Evolutionary conservation across 2,797 vertebrate genomes (phyloP).

Genomic region (Hippocampus kuda): DNA sequence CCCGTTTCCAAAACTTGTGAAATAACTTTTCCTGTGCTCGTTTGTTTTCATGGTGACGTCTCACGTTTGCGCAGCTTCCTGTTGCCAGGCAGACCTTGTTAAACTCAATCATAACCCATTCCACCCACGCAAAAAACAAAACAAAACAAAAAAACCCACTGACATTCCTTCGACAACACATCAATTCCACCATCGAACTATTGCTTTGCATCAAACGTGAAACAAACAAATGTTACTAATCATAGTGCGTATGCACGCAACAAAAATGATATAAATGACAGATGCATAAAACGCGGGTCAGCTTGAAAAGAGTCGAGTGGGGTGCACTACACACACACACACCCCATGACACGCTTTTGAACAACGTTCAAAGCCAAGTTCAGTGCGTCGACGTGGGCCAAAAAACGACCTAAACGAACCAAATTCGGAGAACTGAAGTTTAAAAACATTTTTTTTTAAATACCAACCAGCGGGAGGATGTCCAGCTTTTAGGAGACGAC

Average conservation of each 20-base stretch:
- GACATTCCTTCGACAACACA: background rate
- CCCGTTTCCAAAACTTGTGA: too few species aligned
- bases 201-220: background rate
- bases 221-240: background rate
- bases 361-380: background rate
- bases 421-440: background rate
- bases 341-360: background rate
- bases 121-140: background rate
- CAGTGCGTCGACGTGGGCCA: conserved; percentile 1
- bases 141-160: too few species aligned
- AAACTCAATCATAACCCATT: background rate
- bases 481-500: conserved; percentile 57
- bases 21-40: background rate
- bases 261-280: too few species aligned
- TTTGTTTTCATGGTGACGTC: background rate
- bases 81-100: background rate
- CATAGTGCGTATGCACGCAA: too few species aligned
- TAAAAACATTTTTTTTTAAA: too few species aligned
- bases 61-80: background rate
- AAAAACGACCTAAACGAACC: background rate
- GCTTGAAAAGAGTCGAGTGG: background rate
- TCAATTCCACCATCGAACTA: background rate
- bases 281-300: background rate
- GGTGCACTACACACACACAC: too few species aligned
- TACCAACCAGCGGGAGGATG: conserved; percentile 76